phyloP scores from a whole-genome alignment of 2,113 vertebrate species.

The Aleadryas rufinucha region DNA sequence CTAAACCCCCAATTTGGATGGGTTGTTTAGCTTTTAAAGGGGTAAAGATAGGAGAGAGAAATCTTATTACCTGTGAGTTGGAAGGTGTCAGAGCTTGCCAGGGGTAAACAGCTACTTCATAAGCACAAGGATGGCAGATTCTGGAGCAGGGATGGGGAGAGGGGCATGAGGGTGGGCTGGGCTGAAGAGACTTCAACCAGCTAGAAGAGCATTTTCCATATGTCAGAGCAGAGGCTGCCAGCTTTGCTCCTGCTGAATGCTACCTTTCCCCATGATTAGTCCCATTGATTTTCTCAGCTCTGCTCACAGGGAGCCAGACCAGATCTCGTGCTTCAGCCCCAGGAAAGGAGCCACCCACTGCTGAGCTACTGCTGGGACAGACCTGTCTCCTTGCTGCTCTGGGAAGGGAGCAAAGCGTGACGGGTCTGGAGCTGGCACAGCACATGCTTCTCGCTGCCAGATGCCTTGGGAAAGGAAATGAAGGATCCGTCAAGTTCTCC shows the following conservation, averaged over 20 bases:
- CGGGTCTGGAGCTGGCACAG: constrained; percentile 32
- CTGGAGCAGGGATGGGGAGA: neutral
- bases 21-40: neutral
- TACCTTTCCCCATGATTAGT: constrained; percentile 43
- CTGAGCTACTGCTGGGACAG: neutral
- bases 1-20: neutral
- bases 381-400: constrained; percentile 25
- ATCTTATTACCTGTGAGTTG: neutral
- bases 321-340: neutral
- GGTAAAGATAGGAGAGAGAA: neutral
- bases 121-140: neutral
- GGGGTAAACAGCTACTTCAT: neutral
- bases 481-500: constrained; percentile 35
- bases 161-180: neutral
- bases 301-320: neutral
- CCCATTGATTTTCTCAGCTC: constrained; percentile 21
- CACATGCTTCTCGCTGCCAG: constrained; percentile 30
- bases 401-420: constrained; percentile 17
- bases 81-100: neutral
- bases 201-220: constrained; percentile 45
- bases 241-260: constrained; percentile 28
- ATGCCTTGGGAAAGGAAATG: constrained; percentile 56
- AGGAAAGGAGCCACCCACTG: constrained; percentile 38
- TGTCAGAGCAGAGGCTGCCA: constrained; percentile 42
- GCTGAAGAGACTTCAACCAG: neutral